Evolutionary conservation across 2,888 invertebrate genomes (phyloP), one percentile per base, ranked within the genome.

Genomic region (Tethea ocularis): DNA sequence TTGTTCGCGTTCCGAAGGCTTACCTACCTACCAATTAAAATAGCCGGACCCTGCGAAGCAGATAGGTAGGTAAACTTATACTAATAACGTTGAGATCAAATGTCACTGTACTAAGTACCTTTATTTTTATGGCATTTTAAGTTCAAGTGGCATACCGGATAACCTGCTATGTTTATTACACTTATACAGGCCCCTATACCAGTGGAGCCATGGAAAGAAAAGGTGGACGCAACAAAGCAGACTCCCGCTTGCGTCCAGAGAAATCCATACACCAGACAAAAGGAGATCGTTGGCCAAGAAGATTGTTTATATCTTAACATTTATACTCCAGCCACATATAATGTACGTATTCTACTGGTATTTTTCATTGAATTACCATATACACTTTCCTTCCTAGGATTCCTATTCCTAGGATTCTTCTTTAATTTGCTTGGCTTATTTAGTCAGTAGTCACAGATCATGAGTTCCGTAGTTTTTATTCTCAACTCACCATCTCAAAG

Each of bases 221-320:
- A 94, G 0, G 91, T 94, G 57, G 92, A 95, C 64, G 97, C 96
- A 0, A 94, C 95, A 0, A 88, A 93, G 59, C 95, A 95, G 65
- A 94, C 95, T 11, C 94, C 95, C 0, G 93, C 95, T 4, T 98
- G 98, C 79, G 95, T 96, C 0, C 98, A 98, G 83, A 93, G 96
- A 38, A 96, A 96, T 80, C 95, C 96, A 0, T 96, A 95, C 78
- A 89, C 94, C 0, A 92, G 96, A 24, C 94, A 95, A 63, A 85
- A 93, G 53, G 87, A 94, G 23, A 94, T 96, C 51, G 94, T 94
- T 53, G 97, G 97, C 0, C 93, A 92, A 64, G 98, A 98, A 84
- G 97, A 98, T 83, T 98, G 98, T 75, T 93, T 98, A 2, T 97
- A 96, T 68, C 87, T 98, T 5, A 98, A 98, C 91, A 93, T 95